Percentiles rank a stretch among this genome's conserved stretches.
Evolutionary conservation across 1,140 invertebrate genomes (phyloP).

Genomic region (Globodera ellingtonae): DNA sequence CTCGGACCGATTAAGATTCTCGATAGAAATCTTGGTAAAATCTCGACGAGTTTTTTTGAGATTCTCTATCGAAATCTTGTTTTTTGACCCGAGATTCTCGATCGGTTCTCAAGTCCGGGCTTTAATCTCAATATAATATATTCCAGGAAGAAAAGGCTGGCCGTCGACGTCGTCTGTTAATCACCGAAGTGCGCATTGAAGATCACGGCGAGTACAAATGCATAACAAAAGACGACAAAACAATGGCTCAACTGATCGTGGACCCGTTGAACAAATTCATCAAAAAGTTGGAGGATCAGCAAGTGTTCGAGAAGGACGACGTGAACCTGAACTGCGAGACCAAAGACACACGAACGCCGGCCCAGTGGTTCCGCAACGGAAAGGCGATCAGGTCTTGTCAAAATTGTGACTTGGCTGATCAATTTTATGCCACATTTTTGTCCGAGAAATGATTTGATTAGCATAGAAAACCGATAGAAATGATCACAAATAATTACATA

Average conservation of each 20-base stretch:
- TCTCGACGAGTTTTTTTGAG: background rate
- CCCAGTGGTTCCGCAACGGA: constrained; percentile 62
- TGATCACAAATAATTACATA: no score
- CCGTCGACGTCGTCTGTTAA: constrained; percentile 74
- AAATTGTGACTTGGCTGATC: background rate
- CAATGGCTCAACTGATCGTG: constrained; percentile 64
- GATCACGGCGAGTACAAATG: constrained; percentile 87
- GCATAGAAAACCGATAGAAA: no score
- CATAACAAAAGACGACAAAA: constrained; percentile 68
- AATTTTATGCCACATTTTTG: background rate
- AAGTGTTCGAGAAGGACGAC: constrained; percentile 65
- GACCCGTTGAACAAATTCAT: constrained; percentile 64
- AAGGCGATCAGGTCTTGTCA: constrained; percentile 40
- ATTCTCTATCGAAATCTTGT: background rate
- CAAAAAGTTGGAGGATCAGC: constrained; percentile 54
- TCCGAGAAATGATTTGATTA: no score
- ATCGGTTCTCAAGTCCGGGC: background rate
- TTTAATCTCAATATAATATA: background rate
- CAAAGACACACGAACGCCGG: constrained; percentile 64
- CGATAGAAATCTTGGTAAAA: no score
- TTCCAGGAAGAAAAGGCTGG: constrained; percentile 49
- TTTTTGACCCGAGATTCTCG: background rate
- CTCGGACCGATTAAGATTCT: no score
- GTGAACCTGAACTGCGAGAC: constrained; percentile 61
- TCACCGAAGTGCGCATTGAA: constrained; percentile 79